These are phyloP conservation scores for Phaedon cochleariae DNA, from an alignment of 2,888 invertebrate species.

Conservation along the genomic window DNA sequence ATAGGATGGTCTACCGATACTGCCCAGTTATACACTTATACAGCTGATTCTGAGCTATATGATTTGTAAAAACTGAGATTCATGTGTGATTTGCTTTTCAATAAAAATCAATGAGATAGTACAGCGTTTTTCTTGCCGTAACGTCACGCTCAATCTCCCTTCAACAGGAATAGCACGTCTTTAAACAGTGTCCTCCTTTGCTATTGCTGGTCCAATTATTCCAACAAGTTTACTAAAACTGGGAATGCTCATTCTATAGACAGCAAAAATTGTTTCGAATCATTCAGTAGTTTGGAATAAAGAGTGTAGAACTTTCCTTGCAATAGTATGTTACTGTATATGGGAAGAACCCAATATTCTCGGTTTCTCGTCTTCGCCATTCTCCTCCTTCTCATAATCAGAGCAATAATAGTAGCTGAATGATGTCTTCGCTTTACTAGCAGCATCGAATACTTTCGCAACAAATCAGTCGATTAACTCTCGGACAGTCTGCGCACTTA, in stretches of 20 bases:
- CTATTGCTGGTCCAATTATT: slow-evolving; percentile 27
- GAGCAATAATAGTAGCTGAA: slow-evolving; percentile 5
- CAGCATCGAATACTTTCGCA: no score
- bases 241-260: slow-evolving; percentile 24
- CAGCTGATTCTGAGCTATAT: not conserved
- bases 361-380: not conserved
- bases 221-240: slow-evolving; percentile 23
- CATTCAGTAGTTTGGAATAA: slow-evolving; percentile 20
- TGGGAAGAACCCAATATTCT: slow-evolving; percentile 15
- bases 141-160: slow-evolving; percentile 12
- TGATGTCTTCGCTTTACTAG: slow-evolving; percentile 5
- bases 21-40: not conserved
- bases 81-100: no score
- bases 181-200: slow-evolving; percentile 15
- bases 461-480: slow-evolving; percentile 1
- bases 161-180: slow-evolving; percentile 15
- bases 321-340: slow-evolving; percentile 18
- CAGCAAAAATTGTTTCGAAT: slow-evolving; percentile 19
- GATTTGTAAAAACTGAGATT: slow-evolving; percentile 7
- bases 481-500: slow-evolving; percentile 13
- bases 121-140: slow-evolving; percentile 17
- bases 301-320: slow-evolving; percentile 18
- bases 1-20: slow-evolving; percentile 8
- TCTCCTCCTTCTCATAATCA: slow-evolving; percentile 1
- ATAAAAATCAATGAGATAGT: no score